These are phyloP conservation scores for Artemisiospiza belli DNA, from an alignment of 2,113 vertebrate species.

Conservation along the genomic window DNA sequence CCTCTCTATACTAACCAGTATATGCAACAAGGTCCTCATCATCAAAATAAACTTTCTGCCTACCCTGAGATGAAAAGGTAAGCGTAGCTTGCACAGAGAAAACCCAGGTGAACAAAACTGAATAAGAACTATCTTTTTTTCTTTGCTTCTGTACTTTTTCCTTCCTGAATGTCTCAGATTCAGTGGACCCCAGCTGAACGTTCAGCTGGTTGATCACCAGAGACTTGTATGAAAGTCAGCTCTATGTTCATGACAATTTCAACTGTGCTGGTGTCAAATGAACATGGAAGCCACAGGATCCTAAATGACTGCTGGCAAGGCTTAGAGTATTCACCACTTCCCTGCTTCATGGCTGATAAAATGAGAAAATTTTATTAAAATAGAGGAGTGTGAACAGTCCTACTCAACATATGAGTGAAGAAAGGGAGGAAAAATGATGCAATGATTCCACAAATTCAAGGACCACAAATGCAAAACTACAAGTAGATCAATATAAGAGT, in stretches of 20 bases:
- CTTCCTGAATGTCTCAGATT: neutral
- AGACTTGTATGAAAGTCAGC: neutral
- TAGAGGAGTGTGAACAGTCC: rapidly evolving
- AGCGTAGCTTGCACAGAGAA: neutral
- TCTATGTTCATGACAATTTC: neutral
- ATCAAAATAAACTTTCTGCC: neutral
- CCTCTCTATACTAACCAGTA: neutral
- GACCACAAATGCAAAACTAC: neutral
- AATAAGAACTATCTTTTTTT: neutral
- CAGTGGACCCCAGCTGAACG: neutral
- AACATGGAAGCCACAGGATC: neutral
- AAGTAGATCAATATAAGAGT: neutral
- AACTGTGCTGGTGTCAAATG: neutral
- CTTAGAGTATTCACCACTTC: neutral
- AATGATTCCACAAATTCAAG: neutral
- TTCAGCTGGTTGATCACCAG: neutral
- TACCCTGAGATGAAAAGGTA: neutral
- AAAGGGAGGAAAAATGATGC: neutral
- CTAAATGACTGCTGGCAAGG: neutral
- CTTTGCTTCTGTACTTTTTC: neutral
- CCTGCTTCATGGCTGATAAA: neutral
- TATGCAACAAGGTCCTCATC: neutral
- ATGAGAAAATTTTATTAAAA: neutral
- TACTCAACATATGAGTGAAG: neutral
- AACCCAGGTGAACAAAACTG: neutral